Conservation (phyloP, 1,140 invertebrate species). For the Drosophila biarmipes region DNA sequence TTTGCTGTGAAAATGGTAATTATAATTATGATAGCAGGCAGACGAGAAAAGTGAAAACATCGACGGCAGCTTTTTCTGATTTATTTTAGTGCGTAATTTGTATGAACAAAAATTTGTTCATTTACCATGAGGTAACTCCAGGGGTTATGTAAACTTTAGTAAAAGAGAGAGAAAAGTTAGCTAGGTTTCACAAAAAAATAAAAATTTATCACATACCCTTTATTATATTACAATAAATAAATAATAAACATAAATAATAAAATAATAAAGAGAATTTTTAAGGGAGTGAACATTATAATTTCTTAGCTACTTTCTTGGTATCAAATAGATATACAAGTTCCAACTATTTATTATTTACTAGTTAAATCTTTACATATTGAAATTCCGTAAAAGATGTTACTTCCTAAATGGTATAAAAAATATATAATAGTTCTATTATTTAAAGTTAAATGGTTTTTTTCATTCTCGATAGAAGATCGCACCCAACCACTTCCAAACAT, state of each 20-base stretch:
- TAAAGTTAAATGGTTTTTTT: background rate
- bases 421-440: background rate
- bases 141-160: constrained; percentile 35
- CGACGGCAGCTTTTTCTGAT: constrained; percentile 2
- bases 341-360: too few species aligned
- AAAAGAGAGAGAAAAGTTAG: background rate
- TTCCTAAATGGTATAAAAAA: too few species aligned
- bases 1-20: constrained; percentile 57
- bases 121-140: constrained; percentile 36
- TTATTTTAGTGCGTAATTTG: constrained; percentile 50
- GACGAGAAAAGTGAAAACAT: constrained; percentile 49
- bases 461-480: background rate
- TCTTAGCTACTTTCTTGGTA: too few species aligned
- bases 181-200: background rate
- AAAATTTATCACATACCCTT: background rate
- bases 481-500: constrained; percentile 1
- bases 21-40: constrained; percentile 42
- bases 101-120: constrained; percentile 23
- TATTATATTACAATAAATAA: background rate
- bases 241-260: too few species aligned
- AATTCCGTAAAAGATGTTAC: too few species aligned
- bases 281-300: too few species aligned
- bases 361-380: too few species aligned
- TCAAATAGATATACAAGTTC: too few species aligned
- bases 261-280: too few species aligned